These are phyloP conservation scores for Nebria salina DNA, from an alignment of 2,888 invertebrate species.

Conservation along the genomic window DNA sequence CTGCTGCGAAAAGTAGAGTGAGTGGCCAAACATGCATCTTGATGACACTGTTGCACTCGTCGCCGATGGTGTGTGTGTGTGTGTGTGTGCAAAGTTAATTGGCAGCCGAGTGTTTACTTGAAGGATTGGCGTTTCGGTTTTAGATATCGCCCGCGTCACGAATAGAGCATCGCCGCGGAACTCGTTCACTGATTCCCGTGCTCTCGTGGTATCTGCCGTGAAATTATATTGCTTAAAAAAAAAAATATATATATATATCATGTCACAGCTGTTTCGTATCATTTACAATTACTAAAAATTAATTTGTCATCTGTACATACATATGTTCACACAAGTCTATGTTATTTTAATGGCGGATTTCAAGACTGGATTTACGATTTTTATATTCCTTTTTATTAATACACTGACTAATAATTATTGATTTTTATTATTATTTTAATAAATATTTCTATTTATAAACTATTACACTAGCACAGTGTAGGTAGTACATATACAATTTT, in stretches of 20 bases:
- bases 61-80: neutral
- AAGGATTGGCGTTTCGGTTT: slow-evolving; percentile 6
- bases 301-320: neutral
- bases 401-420: neutral
- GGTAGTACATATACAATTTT: too few relatives aligned
- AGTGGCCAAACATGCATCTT: neutral
- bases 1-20: neutral
- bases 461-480: too few relatives aligned
- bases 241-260: neutral
- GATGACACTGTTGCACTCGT: neutral
- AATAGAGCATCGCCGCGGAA: neutral
- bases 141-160: slow-evolving; percentile 5
- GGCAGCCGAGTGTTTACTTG: slow-evolving; percentile 8
- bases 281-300: neutral
- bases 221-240: neutral
- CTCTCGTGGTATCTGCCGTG: neutral
- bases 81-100: neutral
- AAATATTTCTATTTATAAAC: too few relatives aligned
- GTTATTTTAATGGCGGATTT: neutral
- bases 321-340: neutral
- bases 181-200: neutral
- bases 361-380: neutral
- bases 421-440: too few relatives aligned
- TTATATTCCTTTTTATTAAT: neutral
- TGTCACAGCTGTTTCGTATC: neutral